These are phyloP conservation scores for Epinotia brunnichana DNA, from an alignment of 2,888 invertebrate genomes.

Conservation along the genomic window DNA sequence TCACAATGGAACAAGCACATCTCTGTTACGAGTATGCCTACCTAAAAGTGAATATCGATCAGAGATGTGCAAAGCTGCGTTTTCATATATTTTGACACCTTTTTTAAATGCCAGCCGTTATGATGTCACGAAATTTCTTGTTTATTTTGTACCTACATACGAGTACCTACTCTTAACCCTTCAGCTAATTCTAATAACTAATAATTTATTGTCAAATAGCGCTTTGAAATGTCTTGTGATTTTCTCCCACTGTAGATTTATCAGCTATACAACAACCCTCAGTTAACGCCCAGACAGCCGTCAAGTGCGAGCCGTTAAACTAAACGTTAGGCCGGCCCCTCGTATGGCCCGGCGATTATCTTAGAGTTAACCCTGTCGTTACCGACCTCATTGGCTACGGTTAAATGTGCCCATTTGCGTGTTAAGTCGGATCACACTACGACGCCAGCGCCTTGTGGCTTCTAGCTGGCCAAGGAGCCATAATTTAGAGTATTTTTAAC, in stretches of 20 bases:
- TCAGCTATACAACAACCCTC: constrained; percentile 54
- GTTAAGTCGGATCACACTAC: constrained; percentile 55
- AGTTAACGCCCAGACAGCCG: constrained; percentile 63
- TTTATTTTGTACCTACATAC: too few relatives aligned
- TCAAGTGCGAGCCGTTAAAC: constrained; percentile 71
- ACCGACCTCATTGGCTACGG: constrained; percentile 74
- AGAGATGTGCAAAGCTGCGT: too few relatives aligned
- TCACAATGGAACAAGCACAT: too few relatives aligned
- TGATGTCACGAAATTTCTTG: too few relatives aligned
- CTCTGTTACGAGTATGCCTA: too few relatives aligned
- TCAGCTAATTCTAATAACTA: not conserved
- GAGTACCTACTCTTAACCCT: not conserved
- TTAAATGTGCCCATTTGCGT: constrained; percentile 50
- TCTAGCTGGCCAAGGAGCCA: not conserved
- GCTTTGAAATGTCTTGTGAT: not conserved
- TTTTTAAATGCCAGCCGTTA: too few relatives aligned
- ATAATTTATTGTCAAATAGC: too few relatives aligned
- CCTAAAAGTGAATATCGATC: too few relatives aligned
- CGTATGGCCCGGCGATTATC: constrained; percentile 74
- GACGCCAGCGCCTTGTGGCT: constrained; percentile 47
- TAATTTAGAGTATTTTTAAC: not conserved
- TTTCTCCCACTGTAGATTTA: not conserved
- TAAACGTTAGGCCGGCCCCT: constrained; percentile 63
- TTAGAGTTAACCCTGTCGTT: constrained; percentile 77
- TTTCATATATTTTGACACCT: too few relatives aligned